Evolutionary conservation across 37 sponge, comb jelly and placozoan species (phyloP).

Genomic region (Spongilla lacustris): DNA sequence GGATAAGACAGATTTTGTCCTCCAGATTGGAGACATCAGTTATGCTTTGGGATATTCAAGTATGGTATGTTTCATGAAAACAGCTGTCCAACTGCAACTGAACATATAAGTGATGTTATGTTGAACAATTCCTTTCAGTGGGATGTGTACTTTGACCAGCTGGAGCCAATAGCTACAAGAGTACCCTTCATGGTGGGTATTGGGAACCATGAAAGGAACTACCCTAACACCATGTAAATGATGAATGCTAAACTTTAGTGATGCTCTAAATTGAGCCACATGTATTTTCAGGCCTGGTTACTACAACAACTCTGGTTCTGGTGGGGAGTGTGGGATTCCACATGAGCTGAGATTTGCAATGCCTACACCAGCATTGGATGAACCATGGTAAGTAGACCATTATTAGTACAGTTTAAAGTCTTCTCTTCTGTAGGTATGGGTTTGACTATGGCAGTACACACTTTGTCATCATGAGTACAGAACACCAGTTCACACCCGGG

Average conservation of each 20-base stretch:
- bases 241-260: not conserved
- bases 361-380: slow-evolving; percentile 59
- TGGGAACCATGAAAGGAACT: slow-evolving; percentile 84
- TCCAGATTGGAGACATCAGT: slow-evolving; percentile 89
- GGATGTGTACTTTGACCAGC: slow-evolving; percentile 78
- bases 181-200: slow-evolving; percentile 77
- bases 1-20: slow-evolving; percentile 62
- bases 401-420: not conserved
- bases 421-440: slow-evolving; percentile 59
- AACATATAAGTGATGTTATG: not conserved
- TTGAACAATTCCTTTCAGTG: slow-evolving; percentile 36
- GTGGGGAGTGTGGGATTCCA: slow-evolving; percentile 88
- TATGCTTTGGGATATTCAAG: slow-evolving; percentile 63
- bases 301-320: slow-evolving; percentile 52
- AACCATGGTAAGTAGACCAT: slow-evolving; percentile 48
- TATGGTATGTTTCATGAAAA: slow-evolving; percentile 20
- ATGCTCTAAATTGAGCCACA: not conserved
- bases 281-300: not conserved
- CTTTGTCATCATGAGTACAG: slow-evolving; percentile 82
- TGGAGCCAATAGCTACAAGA: slow-evolving; percentile 37
- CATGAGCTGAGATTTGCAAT: slow-evolving; percentile 70
- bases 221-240: slow-evolving; percentile 33
- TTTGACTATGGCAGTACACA: slow-evolving; percentile 78
- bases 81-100: not conserved
- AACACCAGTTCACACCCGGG: slow-evolving; percentile 49